Conservation (phyloP, 2,888 invertebrate genomes). For the Lasioglossum marginatum region DNA sequence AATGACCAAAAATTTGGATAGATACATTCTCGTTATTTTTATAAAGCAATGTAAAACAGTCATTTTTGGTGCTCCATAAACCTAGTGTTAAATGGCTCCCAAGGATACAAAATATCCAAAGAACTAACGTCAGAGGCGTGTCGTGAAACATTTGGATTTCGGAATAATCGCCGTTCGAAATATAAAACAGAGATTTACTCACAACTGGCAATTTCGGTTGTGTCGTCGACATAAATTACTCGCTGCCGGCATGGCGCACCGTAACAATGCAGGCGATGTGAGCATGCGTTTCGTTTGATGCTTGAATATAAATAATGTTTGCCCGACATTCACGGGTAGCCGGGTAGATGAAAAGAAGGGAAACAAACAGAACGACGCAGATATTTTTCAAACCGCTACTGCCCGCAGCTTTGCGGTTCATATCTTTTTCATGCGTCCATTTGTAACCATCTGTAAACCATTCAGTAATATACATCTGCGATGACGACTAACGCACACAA, state of each 20-base stretch:
- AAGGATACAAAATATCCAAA: neutral
- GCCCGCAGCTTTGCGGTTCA: conserved; percentile 12
- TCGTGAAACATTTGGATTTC: neutral
- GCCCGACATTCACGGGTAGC: neutral
- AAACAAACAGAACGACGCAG: neutral
- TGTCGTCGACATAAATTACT: conserved; percentile 35
- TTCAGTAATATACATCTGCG: conserved; percentile 29
- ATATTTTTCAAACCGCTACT: conserved; percentile 36
- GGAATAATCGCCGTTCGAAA: conserved; percentile 1
- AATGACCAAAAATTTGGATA: too few species aligned
- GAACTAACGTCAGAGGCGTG: neutral
- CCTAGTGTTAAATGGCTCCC: too few species aligned
- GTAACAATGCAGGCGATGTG: conserved; percentile 25
- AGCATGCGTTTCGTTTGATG: conserved; percentile 29
- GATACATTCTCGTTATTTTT: too few species aligned
- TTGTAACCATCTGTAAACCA: conserved; percentile 48
- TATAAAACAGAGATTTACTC: conserved; percentile 6
- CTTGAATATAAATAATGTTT: conserved; percentile 40
- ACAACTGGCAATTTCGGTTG: conserved; percentile 3
- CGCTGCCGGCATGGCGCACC: neutral
- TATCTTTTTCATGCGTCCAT: conserved; percentile 44
- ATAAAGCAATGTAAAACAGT: too few species aligned
- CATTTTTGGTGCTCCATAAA: too few species aligned
- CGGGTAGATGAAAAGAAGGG: neutral
- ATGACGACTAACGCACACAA: conserved; percentile 26